Evolutionary conservation across 1,140 invertebrate genomes (phyloP).

Genomic region (Lepidurus couesii): DNA sequence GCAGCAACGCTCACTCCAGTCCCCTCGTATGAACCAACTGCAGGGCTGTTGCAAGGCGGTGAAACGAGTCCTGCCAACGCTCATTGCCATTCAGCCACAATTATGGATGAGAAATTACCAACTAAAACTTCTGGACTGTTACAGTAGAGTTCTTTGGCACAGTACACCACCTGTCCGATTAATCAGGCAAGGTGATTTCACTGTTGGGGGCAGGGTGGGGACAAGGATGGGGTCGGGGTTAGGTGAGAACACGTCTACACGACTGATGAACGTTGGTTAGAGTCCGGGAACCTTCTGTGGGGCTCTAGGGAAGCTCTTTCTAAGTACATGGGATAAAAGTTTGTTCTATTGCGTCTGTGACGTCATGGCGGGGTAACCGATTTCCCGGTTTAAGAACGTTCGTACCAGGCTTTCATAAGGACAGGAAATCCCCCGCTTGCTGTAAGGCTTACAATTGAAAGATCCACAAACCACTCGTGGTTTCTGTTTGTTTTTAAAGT

Average conservation of each 20-base stretch:
- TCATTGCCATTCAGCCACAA: neutral
- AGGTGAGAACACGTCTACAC: neutral
- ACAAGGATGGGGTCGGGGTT: neutral
- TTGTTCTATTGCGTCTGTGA: neutral
- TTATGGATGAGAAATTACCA: neutral
- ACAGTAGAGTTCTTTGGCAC: no score
- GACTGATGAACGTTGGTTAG: neutral
- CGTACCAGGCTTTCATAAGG: neutral
- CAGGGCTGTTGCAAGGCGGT: neutral
- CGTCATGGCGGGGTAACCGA: neutral
- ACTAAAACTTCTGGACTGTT: no score
- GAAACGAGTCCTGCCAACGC: neutral
- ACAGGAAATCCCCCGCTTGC: neutral
- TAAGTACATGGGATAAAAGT: neutral
- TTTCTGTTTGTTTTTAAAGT: conserved; percentile 10
- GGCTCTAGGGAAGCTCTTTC: neutral
- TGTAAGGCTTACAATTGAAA: neutral
- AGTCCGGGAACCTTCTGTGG: neutral
- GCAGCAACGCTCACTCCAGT: neutral
- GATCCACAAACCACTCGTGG: neutral
- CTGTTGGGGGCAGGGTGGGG: neutral
- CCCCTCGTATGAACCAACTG: neutral
- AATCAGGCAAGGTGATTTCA: neutral
- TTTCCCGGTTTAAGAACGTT: neutral
- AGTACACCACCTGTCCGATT: no score